Conservation (phyloP, 2,113 vertebrate genomes). For the Natator depressus region DNA sequence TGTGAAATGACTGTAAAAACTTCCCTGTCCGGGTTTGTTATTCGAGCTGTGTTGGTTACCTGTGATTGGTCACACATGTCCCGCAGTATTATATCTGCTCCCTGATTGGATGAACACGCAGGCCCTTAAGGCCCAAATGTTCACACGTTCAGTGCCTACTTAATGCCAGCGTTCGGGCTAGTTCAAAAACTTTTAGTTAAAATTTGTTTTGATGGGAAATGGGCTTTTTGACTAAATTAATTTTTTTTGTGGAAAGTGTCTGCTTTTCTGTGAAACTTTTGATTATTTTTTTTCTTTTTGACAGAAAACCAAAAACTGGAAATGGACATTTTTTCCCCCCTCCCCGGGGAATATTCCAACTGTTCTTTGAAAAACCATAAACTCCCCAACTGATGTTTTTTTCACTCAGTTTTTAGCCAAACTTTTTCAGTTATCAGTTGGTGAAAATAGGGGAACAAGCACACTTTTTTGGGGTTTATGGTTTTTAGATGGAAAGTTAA, state of each 20-base stretch:
- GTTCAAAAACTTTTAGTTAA: neutral
- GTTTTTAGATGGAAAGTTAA: neutral
- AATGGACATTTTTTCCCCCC: neutral
- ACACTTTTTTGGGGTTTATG: neutral
- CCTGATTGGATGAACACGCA: neutral
- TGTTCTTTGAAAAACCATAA: neutral
- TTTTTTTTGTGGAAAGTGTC: neutral
- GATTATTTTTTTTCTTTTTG: neutral
- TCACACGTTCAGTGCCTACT: neutral
- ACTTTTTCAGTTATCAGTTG: neutral
- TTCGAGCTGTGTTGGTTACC: neutral
- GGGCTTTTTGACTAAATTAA: neutral
- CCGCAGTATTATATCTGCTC: neutral
- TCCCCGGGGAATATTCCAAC: neutral
- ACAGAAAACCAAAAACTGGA: neutral
- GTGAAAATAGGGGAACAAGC: fast-evolving
- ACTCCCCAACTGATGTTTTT: neutral
- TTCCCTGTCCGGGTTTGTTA: neutral
- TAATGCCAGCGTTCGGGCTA: constrained; percentile 33
- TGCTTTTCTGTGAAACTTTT: neutral
- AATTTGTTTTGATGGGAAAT: constrained; percentile 41
- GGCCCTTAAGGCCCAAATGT: fast-evolving
- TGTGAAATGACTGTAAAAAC: neutral
- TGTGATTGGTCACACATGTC: fast-evolving
- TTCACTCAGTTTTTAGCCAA: neutral